Conservation (phyloP, 2,888 invertebrate species). For the Perdita meconis region DNA sequence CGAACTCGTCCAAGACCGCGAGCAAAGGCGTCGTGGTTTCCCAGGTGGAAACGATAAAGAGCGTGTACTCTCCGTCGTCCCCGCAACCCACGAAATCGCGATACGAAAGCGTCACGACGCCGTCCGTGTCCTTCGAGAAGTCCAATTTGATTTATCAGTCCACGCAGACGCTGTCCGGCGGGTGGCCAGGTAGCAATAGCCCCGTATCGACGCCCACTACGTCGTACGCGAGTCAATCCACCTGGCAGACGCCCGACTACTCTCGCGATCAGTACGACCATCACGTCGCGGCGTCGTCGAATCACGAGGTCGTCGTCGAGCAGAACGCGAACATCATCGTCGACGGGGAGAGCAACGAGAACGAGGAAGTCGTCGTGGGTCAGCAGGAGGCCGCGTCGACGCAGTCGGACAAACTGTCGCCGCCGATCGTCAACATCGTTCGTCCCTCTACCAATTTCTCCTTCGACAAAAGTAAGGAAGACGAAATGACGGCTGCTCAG, state of each 20-base stretch:
- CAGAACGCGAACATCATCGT: slow-evolving; percentile 78
- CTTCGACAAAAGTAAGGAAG: slow-evolving; percentile 20
- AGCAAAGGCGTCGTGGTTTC: slow-evolving; percentile 47
- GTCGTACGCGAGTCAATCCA: slow-evolving; percentile 36
- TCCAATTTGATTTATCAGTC: slow-evolving; percentile 88
- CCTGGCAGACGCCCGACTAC: slow-evolving; percentile 72
- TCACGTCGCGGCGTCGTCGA: slow-evolving; percentile 73
- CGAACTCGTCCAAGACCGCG: slow-evolving; percentile 38
- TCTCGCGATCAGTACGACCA: slow-evolving; percentile 69
- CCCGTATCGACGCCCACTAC: slow-evolving; percentile 53
- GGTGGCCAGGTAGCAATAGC: slow-evolving; percentile 69
- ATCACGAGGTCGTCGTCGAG: slow-evolving; percentile 74
- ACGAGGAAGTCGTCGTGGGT: slow-evolving; percentile 76
- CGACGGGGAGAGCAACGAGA: slow-evolving; percentile 74
- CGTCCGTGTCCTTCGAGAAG: slow-evolving; percentile 86
- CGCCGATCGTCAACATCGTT: slow-evolving; percentile 1
- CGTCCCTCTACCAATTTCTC: slow-evolving; percentile 8
- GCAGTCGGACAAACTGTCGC: slow-evolving; percentile 17
- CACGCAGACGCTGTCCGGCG: slow-evolving; percentile 78
- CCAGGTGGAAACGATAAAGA: slow-evolving; percentile 70
- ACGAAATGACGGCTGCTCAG: background rate
- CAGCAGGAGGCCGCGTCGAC: slow-evolving; percentile 65
- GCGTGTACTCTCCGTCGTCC: slow-evolving; percentile 55
- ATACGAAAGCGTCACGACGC: slow-evolving; percentile 70
- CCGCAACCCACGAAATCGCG: slow-evolving; percentile 52